Evolutionary conservation across 1,140 invertebrate species (phyloP), one percentile per base, ranked within the genome.

Genomic region (Drosophila pallidifrons): DNA sequence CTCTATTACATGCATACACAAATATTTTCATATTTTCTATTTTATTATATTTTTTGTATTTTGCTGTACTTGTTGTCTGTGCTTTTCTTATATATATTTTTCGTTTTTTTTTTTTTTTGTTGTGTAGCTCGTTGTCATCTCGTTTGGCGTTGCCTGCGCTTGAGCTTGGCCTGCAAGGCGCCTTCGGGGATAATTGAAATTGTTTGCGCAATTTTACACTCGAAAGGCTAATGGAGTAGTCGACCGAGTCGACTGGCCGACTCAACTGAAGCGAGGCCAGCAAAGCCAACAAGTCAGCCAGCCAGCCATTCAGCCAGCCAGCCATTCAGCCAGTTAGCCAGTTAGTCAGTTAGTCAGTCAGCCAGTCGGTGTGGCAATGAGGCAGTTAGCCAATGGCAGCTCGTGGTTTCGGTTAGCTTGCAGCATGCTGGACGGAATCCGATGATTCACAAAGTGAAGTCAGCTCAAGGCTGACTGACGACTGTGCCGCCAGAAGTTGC

Each of bases 181-280:
- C 83, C 85, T 88, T 88, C 80, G 75, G 81, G 86, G 77, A 86
- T 90, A 90, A 90, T 90, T 90, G 86, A 91, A 90, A 90, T 91
- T 90, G 86, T 90, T 90, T 90, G 86, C 86, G 79, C 86, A 90
- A 90, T 90, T 90, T 90, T 89, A 90, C 86, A 90, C 86, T 90
- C 86, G 76, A 90, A 89, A 91, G 86, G 87, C 86, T 91, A 90
- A 91, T 90, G 87, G 86, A 90, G 86, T 85, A 88, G 85, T 88
- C 81, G 85, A 88, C 85, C 81, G 75, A 88, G 83, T 80, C 83
- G 70, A 87, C 82, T 79, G 79, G 75, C 72, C 74, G 63, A 71
- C 86, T 75, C 20, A 82, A 79, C 80, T 65, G 66, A 82, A 75
- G 79, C 83, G 59, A 79, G 57, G 55, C 76, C 61, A 65, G 28